These are phyloP conservation scores for Meriones unguiculatus DNA, from an alignment of 2,113 vertebrate species.

Conservation along the genomic window DNA sequence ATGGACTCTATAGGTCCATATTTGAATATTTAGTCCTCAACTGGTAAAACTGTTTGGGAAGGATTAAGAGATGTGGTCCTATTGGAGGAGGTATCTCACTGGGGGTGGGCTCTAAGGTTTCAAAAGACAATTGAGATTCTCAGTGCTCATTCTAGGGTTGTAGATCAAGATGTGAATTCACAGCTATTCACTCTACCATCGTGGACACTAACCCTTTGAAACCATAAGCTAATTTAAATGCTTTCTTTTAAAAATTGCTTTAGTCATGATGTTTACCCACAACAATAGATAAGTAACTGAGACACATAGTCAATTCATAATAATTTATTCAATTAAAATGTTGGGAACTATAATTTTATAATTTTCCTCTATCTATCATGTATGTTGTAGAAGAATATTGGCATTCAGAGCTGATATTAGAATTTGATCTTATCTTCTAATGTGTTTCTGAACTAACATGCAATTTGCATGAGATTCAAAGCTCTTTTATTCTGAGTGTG, in stretches of 20 bases:
- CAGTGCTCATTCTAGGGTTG: background rate
- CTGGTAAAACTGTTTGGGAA: background rate
- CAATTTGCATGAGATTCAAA: slow-evolving; percentile 18
- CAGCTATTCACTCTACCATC: background rate
- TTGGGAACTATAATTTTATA: background rate
- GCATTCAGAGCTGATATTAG: background rate
- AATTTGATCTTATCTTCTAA: slow-evolving; percentile 37
- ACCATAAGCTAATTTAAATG: background rate
- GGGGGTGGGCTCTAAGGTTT: background rate
- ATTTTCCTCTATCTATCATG: background rate
- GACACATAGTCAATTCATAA: background rate
- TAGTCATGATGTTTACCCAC: background rate
- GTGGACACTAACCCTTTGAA: background rate
- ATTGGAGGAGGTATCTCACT: background rate
- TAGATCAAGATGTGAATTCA: background rate
- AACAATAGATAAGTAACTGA: background rate
- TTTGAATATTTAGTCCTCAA: background rate
- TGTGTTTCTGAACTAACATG: slow-evolving; percentile 1
- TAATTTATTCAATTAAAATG: background rate
- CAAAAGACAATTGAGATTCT: background rate
- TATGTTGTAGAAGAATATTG: slow-evolving; percentile 21
- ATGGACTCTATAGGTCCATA: background rate
- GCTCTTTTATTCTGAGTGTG: background rate
- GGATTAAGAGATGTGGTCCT: background rate
- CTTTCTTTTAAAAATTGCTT: background rate